Evolutionary conservation across 1,140 invertebrate species (phyloP), one percentile per base, ranked within the genome.

Genomic region (Euwallacea fornicatus): DNA sequence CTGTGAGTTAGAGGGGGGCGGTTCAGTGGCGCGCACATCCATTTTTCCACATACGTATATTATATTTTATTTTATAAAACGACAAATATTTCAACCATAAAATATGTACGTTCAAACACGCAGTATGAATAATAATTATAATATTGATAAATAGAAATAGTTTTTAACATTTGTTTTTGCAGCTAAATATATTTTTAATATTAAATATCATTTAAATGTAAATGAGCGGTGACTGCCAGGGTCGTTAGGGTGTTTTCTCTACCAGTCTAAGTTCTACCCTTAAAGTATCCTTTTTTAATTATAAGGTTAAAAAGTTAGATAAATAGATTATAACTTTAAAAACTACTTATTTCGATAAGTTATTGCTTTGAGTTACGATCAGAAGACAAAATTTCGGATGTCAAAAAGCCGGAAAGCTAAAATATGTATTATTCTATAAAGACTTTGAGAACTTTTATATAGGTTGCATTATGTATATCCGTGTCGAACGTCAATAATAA

Each of bases 351-450:
- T 77, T 79, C 78, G 79, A 78, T 81, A 77, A 55, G 70, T 81
- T 82, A 82, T 82, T 82, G 81, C 81, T 82, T 78, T 82, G 73
- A 75, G 81, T 82, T 82, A 77, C 81, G 53, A 75, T 78, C 78
- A 79, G 80, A 82, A 82, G 81, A 82, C 80, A 75, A 81, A 80
- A 78, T 77, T 75, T 66, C 54, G 68, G 68, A 74, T 75, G 70
- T 72, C 75, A 69, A 16, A 43, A 42, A 54, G 11, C 13, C 7
- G 55, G 56, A 16, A 16, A 59, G 10, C 9, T 10, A 59, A 59
- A 53, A 53, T n/a, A 6, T 53, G 50, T 8, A 50, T 42, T 46
- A 44, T 11, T 61, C 44, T 50, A 56, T 66, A 55, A 53, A 11
- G 43, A 33, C 8, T 43, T 47, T 33, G 43, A 15, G 46, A 43